Base-by-base conservation (phyloP, 92 coral and sea anemone genomes). In the Chrysogorgia sp. region DNA sequence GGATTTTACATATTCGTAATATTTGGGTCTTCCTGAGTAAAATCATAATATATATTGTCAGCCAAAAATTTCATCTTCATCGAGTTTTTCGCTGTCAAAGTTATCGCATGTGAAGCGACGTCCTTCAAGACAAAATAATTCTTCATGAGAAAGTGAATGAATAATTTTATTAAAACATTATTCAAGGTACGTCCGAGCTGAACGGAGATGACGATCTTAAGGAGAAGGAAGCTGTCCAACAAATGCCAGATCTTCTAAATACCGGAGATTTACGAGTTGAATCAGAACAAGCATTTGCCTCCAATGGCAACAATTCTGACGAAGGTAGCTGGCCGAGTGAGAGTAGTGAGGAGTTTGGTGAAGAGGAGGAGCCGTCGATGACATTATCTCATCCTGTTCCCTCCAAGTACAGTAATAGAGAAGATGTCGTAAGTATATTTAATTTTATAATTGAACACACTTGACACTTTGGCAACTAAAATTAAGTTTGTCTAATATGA, bases 271-370 rank as follows among this genome's bases (percentile, higher is more conserved):
- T 20, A 13, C 80, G 71, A 3, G 30, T 59, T 10, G 81, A 63
- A 33, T 48, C 48, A 10, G 86, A 82, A 9, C 69, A 71, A 37
- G 57, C 59, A 19, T 75, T 45, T n/a, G 43, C 2, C 41, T n/a
- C 56, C 30, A 89, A 89, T 37, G 97, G 88, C 49, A 83, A 90
- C 76, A 20, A 67, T 35, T 80, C 81, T 48, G 90, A 71, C 31
- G 85, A 86, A 47, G 81, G 84, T 53, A 90, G 86, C 24, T 88
- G 77, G 41, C 96, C 90, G 84, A 89, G 92, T 77, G 97, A 92
- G 84, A 92, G 97, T 26, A 86, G 92, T 82, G 97, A 92, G 56
- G 98, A 94, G 74, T 92, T 94, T 91, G 84, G 83, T 83, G 92
- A 89, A 81, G 91, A 83, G 50, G 50, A 57, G 31, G 63, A 57